Evolutionary conservation across 2,797 vertebrate genomes (phyloP).

Genomic region (Gallinago solitaria): DNA sequence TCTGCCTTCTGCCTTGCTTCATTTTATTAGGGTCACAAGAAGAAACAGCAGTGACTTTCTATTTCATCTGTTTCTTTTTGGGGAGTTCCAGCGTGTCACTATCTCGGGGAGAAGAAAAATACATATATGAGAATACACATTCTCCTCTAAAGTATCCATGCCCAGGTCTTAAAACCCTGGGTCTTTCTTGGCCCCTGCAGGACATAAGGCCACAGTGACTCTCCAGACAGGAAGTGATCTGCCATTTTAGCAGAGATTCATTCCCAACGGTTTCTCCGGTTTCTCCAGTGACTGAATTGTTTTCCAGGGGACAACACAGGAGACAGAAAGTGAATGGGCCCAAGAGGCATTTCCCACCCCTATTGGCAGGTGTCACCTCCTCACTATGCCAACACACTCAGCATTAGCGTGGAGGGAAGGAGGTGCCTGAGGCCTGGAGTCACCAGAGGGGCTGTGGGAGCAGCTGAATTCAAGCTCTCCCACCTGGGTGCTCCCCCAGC

Average conservation of each 20-base stretch:
- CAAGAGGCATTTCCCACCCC: background rate
- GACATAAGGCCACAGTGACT: accelerated
- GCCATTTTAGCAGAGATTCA: background rate
- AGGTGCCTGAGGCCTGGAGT: background rate
- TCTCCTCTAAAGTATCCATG: background rate
- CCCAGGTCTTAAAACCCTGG: background rate
- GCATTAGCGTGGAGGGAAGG: background rate
- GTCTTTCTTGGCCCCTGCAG: background rate
- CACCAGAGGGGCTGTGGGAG: background rate
- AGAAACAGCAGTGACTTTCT: background rate
- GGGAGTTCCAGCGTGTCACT: background rate
- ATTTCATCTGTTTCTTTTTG: background rate
- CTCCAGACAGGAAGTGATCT: background rate
- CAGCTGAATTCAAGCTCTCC: background rate
- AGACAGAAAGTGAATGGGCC: background rate
- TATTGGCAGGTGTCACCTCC: background rate
- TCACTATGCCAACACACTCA: background rate
- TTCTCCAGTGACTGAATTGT: background rate
- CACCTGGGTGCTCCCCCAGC: background rate
- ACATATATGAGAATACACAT: background rate
- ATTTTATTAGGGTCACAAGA: background rate
- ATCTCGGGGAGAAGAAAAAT: background rate
- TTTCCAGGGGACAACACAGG: background rate
- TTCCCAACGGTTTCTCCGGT: background rate
- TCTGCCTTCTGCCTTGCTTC: background rate